Percentiles rank a stretch among this genome's conserved stretches.
Conservation (phyloP, 2,113 vertebrate species). For the Proterorhinus semilunaris region DNA sequence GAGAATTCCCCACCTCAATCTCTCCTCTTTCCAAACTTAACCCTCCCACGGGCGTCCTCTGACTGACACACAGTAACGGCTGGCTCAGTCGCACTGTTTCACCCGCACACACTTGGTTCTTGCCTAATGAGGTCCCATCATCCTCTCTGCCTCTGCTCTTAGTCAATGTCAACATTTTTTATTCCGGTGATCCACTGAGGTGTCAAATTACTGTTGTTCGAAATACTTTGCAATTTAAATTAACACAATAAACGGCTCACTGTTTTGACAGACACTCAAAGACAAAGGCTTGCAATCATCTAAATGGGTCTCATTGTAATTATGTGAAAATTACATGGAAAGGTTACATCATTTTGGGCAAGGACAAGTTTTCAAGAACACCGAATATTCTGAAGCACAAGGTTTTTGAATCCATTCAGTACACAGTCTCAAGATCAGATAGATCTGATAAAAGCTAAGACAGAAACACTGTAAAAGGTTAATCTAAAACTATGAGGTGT, state of each 20-base stretch:
- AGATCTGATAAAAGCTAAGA: too few relatives aligned
- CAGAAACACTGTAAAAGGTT: too few relatives aligned
- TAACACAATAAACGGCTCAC: constrained; percentile 21
- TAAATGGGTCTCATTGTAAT: neutral
- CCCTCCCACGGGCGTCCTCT: constrained; percentile 57
- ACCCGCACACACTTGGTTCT: constrained; percentile 23
- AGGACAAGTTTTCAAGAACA: neutral
- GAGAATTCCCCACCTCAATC: constrained; percentile 78
- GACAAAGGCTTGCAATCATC: neutral
- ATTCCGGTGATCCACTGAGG: constrained; percentile 23
- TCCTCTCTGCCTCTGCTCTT: constrained; percentile 34
- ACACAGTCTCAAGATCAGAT: too few relatives aligned
- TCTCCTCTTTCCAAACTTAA: constrained; percentile 74
- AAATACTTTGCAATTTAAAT: constrained; percentile 22
- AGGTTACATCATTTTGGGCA: neutral
- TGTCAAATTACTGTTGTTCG: constrained; percentile 33
- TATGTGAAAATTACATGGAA: constrained; percentile 17
- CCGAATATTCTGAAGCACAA: neutral
- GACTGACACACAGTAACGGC: constrained; percentile 41
- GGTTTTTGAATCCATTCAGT: neutral
- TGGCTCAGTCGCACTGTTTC: constrained; percentile 10
- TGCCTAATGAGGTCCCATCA: constrained; percentile 67
- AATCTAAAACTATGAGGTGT: too few relatives aligned
- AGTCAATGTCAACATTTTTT: constrained; percentile 38
- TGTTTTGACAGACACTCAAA: constrained; percentile 31